These are phyloP conservation scores for Hippocampus mohnikei DNA, from an alignment of 2,113 vertebrate genomes.

Conservation along the genomic window DNA sequence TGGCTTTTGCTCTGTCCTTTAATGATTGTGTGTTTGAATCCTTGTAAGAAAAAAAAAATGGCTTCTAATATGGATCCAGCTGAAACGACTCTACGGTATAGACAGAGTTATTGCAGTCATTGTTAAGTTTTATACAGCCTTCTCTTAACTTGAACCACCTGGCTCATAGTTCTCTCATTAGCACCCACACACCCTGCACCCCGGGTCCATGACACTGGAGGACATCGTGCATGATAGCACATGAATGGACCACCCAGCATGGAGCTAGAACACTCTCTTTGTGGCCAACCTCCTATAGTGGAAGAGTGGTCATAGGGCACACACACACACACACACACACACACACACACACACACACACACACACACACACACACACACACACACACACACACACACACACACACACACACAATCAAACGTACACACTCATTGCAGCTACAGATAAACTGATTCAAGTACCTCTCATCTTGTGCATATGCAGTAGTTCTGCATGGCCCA, in stretches of 20 bases:
- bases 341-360: background rate
- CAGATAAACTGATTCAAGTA: constrained; percentile 4
- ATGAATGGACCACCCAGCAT: constrained; percentile 29
- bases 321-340: constrained; percentile 6
- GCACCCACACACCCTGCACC: background rate
- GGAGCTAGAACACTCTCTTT: constrained; percentile 30
- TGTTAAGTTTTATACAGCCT: background rate
- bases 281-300: constrained; percentile 17
- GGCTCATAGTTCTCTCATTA: background rate
- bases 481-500: constrained; percentile 29
- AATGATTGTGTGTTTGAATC: background rate
- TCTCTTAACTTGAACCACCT: background rate
- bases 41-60: background rate
- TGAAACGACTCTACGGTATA: background rate
- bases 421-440: background rate
- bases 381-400: background rate
- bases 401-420: background rate
- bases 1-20: background rate
- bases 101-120: background rate
- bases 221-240: constrained; percentile 18
- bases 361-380: constrained; percentile 16
- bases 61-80: background rate
- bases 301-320: constrained; percentile 23
- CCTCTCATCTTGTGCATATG: constrained; percentile 22
- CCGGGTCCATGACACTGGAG: constrained; percentile 5